Conservation (phyloP, 2,113 vertebrate species). For the Bubo scandiacus region DNA sequence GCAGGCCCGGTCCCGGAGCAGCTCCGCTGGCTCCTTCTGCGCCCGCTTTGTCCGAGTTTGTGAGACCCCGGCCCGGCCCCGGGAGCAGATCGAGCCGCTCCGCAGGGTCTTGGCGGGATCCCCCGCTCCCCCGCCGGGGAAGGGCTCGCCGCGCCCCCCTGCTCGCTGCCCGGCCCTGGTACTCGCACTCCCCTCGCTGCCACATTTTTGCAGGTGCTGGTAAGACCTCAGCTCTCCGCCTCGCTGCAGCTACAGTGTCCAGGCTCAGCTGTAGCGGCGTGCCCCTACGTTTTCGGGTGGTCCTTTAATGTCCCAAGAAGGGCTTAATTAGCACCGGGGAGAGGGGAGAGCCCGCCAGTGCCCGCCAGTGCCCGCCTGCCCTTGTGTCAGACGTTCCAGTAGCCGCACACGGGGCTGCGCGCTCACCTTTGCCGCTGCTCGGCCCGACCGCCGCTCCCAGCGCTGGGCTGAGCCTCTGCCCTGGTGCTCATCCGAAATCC, state of each 20-base stretch:
- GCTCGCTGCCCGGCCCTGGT: neutral
- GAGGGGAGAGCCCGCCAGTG: neutral
- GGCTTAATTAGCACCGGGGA: neutral
- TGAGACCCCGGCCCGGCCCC: neutral
- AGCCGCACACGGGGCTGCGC: neutral
- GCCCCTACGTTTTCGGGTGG: neutral
- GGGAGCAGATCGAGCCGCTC: neutral
- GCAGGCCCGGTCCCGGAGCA: neutral
- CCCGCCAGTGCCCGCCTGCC: neutral
- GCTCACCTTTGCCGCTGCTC: conserved; percentile 18
- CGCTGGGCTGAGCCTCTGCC: neutral
- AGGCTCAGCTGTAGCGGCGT: neutral
- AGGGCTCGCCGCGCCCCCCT: neutral
- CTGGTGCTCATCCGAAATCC: neutral
- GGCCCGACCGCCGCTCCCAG: neutral
- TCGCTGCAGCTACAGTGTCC: neutral
- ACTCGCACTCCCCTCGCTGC: neutral
- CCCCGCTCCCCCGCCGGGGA: neutral
- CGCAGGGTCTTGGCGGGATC: neutral
- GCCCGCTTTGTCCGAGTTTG: neutral
- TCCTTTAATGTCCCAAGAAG: neutral
- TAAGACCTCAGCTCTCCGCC: too few species aligned
- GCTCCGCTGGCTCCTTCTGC: neutral
- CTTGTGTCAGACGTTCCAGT: neutral
- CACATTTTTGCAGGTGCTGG: neutral